Evolutionary conservation across 1,140 invertebrate genomes (phyloP).

Genomic region (Bombus balteatus): DNA sequence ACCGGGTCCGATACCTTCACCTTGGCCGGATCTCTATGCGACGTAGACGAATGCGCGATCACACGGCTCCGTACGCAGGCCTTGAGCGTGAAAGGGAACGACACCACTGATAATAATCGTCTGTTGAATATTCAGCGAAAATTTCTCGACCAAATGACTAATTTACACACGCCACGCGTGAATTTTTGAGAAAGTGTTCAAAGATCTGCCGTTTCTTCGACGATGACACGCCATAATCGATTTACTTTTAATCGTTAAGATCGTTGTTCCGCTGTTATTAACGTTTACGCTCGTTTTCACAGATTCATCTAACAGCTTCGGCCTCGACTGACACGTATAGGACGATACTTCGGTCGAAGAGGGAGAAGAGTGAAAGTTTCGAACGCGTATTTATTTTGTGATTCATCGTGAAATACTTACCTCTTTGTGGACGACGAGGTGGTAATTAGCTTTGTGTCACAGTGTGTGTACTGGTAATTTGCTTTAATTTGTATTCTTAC

Average conservation of each 20-base stretch:
- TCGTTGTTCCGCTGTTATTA: not conserved
- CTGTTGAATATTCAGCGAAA: slow-evolving; percentile 33
- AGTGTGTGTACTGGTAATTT: too few relatives aligned
- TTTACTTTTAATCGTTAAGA: not conserved
- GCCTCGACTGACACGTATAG: not conserved
- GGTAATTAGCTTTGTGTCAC: not conserved
- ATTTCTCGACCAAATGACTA: slow-evolving; percentile 10
- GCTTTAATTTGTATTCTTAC: not conserved
- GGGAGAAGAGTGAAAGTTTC: slow-evolving; percentile 24
- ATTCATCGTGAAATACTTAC: slow-evolving; percentile 18
- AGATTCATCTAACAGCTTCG: not conserved
- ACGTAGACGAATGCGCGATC: not conserved
- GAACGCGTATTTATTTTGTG: not conserved
- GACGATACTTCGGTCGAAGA: not conserved
- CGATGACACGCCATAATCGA: not conserved
- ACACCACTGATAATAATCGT: not conserved
- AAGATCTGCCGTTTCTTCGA: not conserved
- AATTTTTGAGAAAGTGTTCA: slow-evolving; percentile 6
- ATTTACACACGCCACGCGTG: not conserved
- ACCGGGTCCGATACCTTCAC: slow-evolving; percentile 36
- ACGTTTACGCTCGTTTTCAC: not conserved
- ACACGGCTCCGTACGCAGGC: not conserved
- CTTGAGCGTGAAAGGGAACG: slow-evolving; percentile 48
- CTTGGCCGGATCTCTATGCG: slow-evolving; percentile 18
- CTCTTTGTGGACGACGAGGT: not conserved